Percentiles rank a stretch among this genome's conserved stretches.
Conservation (phyloP, 2,113 vertebrate species). For the Conger conger region DNA sequence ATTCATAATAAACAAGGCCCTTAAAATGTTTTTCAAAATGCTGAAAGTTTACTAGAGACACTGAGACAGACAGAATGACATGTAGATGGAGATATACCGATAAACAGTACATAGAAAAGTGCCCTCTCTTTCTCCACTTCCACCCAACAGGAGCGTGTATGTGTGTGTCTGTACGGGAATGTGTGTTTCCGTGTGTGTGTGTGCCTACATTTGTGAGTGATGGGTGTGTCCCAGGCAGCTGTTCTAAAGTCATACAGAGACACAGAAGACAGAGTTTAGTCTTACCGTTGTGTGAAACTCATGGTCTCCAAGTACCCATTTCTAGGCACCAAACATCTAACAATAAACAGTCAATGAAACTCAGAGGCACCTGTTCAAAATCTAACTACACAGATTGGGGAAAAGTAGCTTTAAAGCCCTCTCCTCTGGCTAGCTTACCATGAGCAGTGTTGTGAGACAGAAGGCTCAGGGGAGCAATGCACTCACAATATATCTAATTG, state of each 20-base stretch:
- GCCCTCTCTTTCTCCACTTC: no score
- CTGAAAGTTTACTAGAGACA: background rate
- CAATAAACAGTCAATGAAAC: background rate
- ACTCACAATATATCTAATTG: slow-evolving; percentile 70
- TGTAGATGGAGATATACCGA: background rate
- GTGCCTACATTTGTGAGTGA: background rate
- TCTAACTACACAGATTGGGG: background rate
- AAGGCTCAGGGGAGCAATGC: slow-evolving; percentile 56
- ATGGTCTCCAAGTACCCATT: no score
- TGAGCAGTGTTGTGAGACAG: slow-evolving; percentile 61
- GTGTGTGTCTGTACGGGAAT: background rate
- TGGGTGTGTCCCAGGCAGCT: background rate
- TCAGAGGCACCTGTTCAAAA: background rate
- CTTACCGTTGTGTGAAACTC: no score
- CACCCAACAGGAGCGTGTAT: background rate
- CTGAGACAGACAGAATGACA: background rate
- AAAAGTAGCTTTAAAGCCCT: background rate
- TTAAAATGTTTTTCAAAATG: no score
- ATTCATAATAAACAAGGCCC: no score
- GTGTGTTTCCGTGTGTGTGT: background rate
- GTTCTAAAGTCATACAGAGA: background rate
- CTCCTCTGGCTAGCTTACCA: background rate
- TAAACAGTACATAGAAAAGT: background rate
- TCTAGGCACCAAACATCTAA: no score
- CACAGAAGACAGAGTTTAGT: background rate